Conservation (phyloP, 2,113 vertebrate genomes). For the Engystomops pustulosus region DNA sequence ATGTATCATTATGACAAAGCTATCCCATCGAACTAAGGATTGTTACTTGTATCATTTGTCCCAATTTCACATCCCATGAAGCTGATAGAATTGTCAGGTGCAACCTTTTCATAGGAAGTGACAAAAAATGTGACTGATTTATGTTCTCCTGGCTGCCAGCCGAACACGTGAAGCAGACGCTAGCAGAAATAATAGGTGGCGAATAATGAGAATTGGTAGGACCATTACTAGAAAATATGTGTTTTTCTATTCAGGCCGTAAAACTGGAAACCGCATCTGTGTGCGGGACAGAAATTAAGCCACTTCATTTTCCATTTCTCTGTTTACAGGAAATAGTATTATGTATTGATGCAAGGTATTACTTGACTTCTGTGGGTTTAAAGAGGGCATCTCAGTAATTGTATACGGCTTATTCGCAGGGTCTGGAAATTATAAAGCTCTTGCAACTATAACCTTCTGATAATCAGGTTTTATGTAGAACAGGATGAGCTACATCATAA, state of each 20-base stretch:
- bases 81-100: conserved; percentile 29
- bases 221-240: neutral
- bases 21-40: conserved; percentile 5
- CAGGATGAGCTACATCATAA: neutral
- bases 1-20: conserved; percentile 18
- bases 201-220: conserved; percentile 8
- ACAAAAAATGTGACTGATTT: conserved; percentile 15
- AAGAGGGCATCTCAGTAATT: neutral
- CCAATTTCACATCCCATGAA: conserved; percentile 34
- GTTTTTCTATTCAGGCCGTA: neutral
- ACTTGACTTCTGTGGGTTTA: conserved; percentile 7
- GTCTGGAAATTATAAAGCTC: neutral
- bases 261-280: neutral
- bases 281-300: neutral
- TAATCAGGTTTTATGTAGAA: neutral
- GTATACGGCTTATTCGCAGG: neutral
- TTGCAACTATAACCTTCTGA: neutral
- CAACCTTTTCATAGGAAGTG: conserved; percentile 29
- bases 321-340: conserved; percentile 6
- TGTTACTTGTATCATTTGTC: conserved; percentile 21
- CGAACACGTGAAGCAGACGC: conserved; percentile 3
- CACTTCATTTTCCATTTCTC: neutral
- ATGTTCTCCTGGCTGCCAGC: conserved; percentile 15
- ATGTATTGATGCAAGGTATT: neutral
- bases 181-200: neutral